Evolutionary conservation across 2,888 invertebrate genomes (phyloP), one percentile per base, ranked within the genome.

Genomic region (Aquatica leii): DNA sequence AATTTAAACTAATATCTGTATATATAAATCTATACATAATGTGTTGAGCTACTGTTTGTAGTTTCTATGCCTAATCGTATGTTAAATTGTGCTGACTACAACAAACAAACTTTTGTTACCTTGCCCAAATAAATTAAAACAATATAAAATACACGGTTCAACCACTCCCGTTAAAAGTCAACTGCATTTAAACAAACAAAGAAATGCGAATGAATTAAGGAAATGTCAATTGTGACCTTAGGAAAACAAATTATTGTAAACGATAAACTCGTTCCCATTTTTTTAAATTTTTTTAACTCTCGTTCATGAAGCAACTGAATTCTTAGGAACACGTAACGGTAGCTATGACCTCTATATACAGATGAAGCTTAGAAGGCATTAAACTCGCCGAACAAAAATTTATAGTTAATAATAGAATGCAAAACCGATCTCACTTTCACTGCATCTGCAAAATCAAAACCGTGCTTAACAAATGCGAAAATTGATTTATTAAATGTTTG

Each of bases 391-490:
- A 37, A 46, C 24, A 49, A 56, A 56, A 56, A 56, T 48, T n/a
- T 56, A 37, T 56, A 21, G 21, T 56, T 56, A 55, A 49, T 56
- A 56, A 56, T 56, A 48, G 56, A 48, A 56, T 14, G 31, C 43
- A 54, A 54, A 46, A 31, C 37, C 5, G 5, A 31, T 54, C 37
- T 54, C 56, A 56, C 56, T 56, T 56, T 56, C 56, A 48, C 48
- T 56, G 34, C 46, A 56, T 49, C 48, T 34, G 35, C 43, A 56
- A 56, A 35, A 46, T 35, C 20, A 31, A 56, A 35, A 48, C 56
- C n/a, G 12, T 34, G 12, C 20, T 20, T 49, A 20, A 49, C 49
- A 49, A 49, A 49, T n/a, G n/a, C n/a, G n/a, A n/a, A n/a, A n/a
- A n/a, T n/a, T n/a, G n/a, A n/a, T n/a, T n/a, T n/a, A n/a, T n/a